phyloP scores from a whole-genome alignment of 2,113 vertebrate species.

The Gnathonemus longibarbis region DNA sequence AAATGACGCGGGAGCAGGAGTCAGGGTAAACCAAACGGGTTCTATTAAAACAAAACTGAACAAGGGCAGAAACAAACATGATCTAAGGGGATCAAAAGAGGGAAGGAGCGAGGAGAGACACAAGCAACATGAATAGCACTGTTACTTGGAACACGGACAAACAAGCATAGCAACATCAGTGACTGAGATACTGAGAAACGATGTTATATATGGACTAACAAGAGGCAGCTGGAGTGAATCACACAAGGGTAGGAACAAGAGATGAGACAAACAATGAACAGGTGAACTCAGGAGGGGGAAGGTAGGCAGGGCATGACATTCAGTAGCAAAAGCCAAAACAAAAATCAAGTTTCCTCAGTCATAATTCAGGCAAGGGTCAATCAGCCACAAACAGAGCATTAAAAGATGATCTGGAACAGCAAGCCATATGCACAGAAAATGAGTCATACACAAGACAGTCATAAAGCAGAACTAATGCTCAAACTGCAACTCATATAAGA shows the following conservation, averaged over 20 bases:
- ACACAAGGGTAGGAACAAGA: background rate
- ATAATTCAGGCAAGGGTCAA: background rate
- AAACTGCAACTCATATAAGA: background rate
- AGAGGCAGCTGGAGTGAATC: background rate
- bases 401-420: background rate
- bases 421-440: background rate
- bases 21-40: too few relatives aligned
- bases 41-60: background rate
- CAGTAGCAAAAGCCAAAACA: background rate
- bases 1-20: background rate
- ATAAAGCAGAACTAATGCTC: background rate
- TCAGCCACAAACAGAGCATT: background rate
- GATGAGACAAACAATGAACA: background rate
- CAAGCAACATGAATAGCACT: background rate
- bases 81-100: background rate
- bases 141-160: background rate
- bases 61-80: background rate
- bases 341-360: background rate
- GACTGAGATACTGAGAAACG: background rate
- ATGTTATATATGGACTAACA: background rate
- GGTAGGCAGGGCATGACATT: background rate
- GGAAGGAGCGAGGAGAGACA: background rate
- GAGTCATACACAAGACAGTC: background rate
- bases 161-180: background rate
- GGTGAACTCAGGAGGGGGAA: background rate